Percentiles rank a stretch among this genome's conserved stretches.
Evolutionary conservation across 23 tunicate species (phyloP).

Genomic region (Diplosoma virens): DNA sequence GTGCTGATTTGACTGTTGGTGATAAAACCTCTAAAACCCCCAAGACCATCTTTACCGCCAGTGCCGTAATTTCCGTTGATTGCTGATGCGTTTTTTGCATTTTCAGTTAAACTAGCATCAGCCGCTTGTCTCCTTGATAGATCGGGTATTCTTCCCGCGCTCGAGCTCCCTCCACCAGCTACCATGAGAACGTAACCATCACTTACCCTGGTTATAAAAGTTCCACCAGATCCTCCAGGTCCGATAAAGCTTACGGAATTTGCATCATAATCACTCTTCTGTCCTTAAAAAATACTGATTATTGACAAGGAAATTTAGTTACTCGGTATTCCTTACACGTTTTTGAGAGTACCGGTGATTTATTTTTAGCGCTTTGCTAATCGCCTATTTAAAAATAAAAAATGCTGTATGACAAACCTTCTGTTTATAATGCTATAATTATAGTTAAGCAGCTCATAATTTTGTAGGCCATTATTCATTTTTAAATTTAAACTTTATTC

Average conservation of each 20-base stretch:
- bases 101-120: constrained; percentile 42
- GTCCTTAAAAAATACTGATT: constrained; percentile 60
- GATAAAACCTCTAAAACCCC: constrained; percentile 46
- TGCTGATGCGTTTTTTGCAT: constrained; percentile 57
- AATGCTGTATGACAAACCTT: too few species aligned
- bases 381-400: too few species aligned
- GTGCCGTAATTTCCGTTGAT: constrained; percentile 8
- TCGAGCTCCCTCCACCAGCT: constrained; percentile 91
- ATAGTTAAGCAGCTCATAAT: too few species aligned
- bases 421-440: too few species aligned
- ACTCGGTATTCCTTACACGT: too few species aligned
- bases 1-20: constrained; percentile 13
- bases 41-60: constrained; percentile 45
- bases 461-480: too few species aligned
- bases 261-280: constrained; percentile 50
- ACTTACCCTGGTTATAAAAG: constrained; percentile 39
- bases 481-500: too few species aligned
- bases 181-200: constrained; percentile 59
- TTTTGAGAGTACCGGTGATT: too few species aligned
- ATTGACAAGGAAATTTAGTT: constrained; percentile 64
- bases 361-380: too few species aligned
- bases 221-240: constrained; percentile 90
- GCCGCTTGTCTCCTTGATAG: constrained; percentile 27
- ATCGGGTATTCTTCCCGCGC: constrained; percentile 45
- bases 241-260: constrained; percentile 7